Base-by-base conservation (phyloP, 2,888 invertebrate species). In the Uropetala carovei region DNA sequence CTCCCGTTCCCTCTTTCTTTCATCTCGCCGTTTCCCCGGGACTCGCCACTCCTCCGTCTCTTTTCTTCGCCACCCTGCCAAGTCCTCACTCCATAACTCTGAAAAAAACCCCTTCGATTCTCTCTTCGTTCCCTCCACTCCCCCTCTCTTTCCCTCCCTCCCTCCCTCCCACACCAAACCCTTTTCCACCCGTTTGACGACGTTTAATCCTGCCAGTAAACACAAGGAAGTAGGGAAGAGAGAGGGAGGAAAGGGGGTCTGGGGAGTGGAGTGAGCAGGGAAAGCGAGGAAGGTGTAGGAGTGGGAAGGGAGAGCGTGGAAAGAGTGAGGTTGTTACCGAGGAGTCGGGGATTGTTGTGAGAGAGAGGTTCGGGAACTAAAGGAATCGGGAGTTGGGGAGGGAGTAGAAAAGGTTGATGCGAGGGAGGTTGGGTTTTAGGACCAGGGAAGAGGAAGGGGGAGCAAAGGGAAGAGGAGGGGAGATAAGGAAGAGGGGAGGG, bases 151-250 rank as follows among this genome's bases (percentile, higher is more conserved):
- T n/a, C n/a, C n/a, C n/a, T n/a, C n/a, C n/a, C n/a, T n/a, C n/a
- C n/a, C n/a, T n/a, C n/a, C n/a, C n/a, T n/a, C n/a, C 59, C 13
- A 27, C 27, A 27, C 22, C 82, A 7, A 16, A 5, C 43, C 56
- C 22, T 16, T 30, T 43, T 64, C 89, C 89, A 30, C 89, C 68
- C 68, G 43, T 64, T 89, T 68, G 89, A 89, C 89, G 64, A 68
- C 89, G 89, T 64, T 86, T 86, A 60, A 86, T 86, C 86, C 86
- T 30, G 60, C 86, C 86, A 30, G 86, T 86, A 86, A 86, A 86
- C 86, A 86, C 60, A 60, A 86, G 86, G 43, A 27, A 22, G 27
- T 10, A 27, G 43, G 82, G 30, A 27, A 82, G 27, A 30, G 84
- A n/a, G 18, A 4, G 83, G 43, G 11, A 56, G 18, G n/a, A 58